phyloP scores from a whole-genome alignment of 2,797 vertebrate species.

The Orientallactaga sibirica region DNA sequence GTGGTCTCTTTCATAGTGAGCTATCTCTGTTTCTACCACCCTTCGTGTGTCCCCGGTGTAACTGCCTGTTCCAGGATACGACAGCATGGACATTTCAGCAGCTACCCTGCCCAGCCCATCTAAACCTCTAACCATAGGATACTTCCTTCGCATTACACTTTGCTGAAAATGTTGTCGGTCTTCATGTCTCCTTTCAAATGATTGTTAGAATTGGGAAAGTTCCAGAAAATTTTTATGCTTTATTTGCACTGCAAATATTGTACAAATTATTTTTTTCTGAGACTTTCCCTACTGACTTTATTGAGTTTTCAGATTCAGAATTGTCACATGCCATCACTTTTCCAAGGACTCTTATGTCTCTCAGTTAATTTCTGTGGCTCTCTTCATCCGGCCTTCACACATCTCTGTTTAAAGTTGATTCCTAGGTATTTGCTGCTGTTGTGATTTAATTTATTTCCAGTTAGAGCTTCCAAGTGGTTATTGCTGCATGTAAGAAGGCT shows the following conservation, averaged over 20 bases:
- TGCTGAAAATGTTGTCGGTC: neutral
- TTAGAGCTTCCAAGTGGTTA: slow-evolving; percentile 65
- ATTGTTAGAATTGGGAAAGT: slow-evolving; percentile 50
- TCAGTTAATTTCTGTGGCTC: slow-evolving; percentile 62
- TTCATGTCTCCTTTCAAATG: neutral
- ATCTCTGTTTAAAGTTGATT: slow-evolving; percentile 67
- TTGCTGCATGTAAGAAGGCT: slow-evolving; percentile 56
- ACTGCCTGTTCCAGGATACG: no score
- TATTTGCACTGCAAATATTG: slow-evolving; percentile 45
- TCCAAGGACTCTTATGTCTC: slow-evolving; percentile 32
- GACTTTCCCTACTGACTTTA: slow-evolving; percentile 48
- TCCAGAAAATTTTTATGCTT: slow-evolving; percentile 30
- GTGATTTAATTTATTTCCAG: slow-evolving; percentile 72
- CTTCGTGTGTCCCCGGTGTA: no score
- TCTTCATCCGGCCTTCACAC: slow-evolving; percentile 49
- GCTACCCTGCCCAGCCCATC: no score
- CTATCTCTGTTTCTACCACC: no score
- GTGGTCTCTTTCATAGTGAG: no score
- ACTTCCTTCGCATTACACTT: neutral
- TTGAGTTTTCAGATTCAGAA: slow-evolving; percentile 22
- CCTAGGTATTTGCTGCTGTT: slow-evolving; percentile 59
- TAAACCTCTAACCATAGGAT: no score
- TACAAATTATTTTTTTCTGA: slow-evolving; percentile 51
- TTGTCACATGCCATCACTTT: slow-evolving; percentile 32
- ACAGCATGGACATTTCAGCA: no score